Evolutionary conservation across 1,140 invertebrate genomes (phyloP), one percentile per base, ranked within the genome.

Genomic region (Cyphomyrmex costatus): DNA sequence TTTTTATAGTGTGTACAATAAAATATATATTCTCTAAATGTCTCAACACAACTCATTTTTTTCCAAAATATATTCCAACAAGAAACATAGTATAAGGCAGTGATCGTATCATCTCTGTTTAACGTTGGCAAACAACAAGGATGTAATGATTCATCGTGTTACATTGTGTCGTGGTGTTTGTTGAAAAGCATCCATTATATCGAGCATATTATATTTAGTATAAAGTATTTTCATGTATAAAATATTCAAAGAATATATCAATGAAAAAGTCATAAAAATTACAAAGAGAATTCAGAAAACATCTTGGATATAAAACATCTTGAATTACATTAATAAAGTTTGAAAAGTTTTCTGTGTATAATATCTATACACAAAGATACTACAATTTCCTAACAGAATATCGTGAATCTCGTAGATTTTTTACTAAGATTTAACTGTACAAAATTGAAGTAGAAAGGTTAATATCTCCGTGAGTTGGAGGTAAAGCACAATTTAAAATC

Each of bases 401-500:
- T 46, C 21, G 21, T 19, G 36, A 68, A 49, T 16, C 6, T 21
- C 16, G 51, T 6, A 58, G n/a, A 66, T 46, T 68, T 24, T 42
- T 7, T 24, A 12, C 33, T 21, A 42, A 10, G 21, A 36, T 19
- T 21, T 51, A 21, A 21, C 36, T 42, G 36, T 56, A 74, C 14
- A 63, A 65, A 33, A 65, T 1, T 4, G 56, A 77, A 36, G 19
- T 16, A 6, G 0, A 56, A 24, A 19, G 24, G 74, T 77, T 33
- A 77, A 77, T 61, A 36, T 19, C 24, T 63, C 16, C 4, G 8
- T 6, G 16, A 42, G 8, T 46, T 63, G 10, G 8, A 42, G 36
- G 12, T 6, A 77, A 77, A 60, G 56, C 10, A n/a, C 56, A 42
- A 61, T 77, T 77, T 7, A 77, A 77, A 77, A 77, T 30, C 21